Percentiles rank a stretch among this genome's conserved stretches.
Evolutionary conservation across 2,113 vertebrate species (phyloP).

Genomic region (Burhinus bistriatus): DNA sequence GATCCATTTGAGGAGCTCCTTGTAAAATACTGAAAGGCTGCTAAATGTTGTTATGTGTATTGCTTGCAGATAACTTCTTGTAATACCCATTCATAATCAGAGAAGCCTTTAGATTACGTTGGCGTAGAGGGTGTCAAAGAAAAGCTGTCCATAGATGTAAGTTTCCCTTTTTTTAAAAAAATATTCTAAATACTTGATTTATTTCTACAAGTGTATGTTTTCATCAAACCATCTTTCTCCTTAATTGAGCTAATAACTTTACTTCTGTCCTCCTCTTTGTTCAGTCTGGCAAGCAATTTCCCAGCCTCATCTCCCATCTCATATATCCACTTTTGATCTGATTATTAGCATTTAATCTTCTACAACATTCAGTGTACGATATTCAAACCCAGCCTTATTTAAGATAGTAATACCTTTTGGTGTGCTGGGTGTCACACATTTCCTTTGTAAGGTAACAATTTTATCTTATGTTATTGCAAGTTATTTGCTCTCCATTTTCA

Average conservation of each 20-base stretch:
- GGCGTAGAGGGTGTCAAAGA: neutral
- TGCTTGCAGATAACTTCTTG: neutral
- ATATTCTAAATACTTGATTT: conserved; percentile 43
- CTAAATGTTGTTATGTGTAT: neutral
- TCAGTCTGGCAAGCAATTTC: conserved; percentile 50
- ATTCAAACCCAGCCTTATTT: conserved; percentile 10
- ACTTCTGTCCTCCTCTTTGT: conserved; percentile 35
- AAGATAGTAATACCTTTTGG: neutral
- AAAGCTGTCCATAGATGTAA: neutral
- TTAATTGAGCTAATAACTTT: conserved; percentile 65
- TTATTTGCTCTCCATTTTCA: neutral
- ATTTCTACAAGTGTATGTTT: conserved; percentile 15
- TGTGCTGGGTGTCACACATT: neutral
- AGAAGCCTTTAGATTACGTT: neutral
- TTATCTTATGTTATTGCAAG: neutral
- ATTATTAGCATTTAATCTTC: conserved; percentile 52
- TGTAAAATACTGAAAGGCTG: neutral
- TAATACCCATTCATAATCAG: neutral
- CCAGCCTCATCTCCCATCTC: conserved; percentile 35
- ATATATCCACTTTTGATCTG: conserved; percentile 34
- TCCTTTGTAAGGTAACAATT: neutral
- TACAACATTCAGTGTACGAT: neutral
- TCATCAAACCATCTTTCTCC: conserved; percentile 40
- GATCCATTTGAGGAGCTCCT: neutral
- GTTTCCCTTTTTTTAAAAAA: neutral